Evolutionary conservation across 2,888 invertebrate genomes (phyloP), one percentile per base, ranked within the genome.

Genomic region (Hyles lineata): DNA sequence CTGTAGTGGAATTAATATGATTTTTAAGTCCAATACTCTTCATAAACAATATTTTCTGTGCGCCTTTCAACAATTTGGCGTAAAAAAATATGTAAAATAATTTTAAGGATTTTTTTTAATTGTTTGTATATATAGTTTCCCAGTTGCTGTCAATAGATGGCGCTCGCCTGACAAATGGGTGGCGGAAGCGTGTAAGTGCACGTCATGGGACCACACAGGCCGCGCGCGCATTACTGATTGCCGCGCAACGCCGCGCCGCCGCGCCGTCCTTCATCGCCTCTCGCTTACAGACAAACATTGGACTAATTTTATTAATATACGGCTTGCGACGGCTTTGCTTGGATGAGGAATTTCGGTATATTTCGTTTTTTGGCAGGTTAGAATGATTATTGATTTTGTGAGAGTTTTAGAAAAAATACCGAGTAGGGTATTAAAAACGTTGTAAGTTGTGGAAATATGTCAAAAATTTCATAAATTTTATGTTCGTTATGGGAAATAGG

Each of bases 141-240:
- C n/a, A n/a, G 50, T 25, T 50, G 60, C 5, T 7, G n/a, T 25
- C n/a, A 50, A 6, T 71, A n/a, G 73, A 71, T 76, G 76, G 76
- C 73, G 71, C 72, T 72, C 58, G 72, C 77, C 75, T 76, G 78
- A 77, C 75, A 75, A 73, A 63, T 71, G 81, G 61, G 61, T 71
- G 61, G 74, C 76, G 78, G 75, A 76, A 78, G 78, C 61, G 50
- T 61, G 61, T 43, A 61, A 71, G 62, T 62, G 77, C 75, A 76
- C 76, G 75, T 78, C 77, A 80, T 76, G 74, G 83, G 90, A 90
- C 90, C 90, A 90, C 90, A 90, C 90, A 89, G 77, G 83, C 72
- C 79, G 82, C 76, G 67, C 50, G 80, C 82, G 85, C 90, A 89
- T 67, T 67, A 67, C 67, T 21, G 67, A 50, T 43, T 43, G 67